These are phyloP conservation scores for Auanema freiburgensis DNA, from an alignment of 2,888 invertebrate genomes.

Conservation along the genomic window DNA sequence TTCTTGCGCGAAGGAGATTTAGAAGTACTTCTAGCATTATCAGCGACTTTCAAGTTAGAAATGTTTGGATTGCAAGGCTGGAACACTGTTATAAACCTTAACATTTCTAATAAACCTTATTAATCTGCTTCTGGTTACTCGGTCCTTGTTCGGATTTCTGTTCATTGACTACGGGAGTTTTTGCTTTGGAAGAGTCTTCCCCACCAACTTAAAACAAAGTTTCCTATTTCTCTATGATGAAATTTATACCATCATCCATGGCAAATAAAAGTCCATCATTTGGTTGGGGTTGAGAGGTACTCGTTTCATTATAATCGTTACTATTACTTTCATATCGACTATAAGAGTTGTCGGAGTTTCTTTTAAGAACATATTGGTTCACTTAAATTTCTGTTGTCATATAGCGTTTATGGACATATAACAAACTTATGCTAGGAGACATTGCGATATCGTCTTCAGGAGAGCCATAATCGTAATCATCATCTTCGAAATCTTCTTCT, in stretches of 20 bases:
- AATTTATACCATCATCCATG: conserved; percentile 43
- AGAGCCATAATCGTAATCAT: conserved; percentile 46
- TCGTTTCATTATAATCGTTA: conserved; percentile 2
- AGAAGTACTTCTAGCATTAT: conserved; percentile 21
- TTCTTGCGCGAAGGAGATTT: conserved; percentile 33
- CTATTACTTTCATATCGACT: background rate
- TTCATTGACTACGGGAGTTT: background rate
- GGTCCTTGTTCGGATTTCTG: background rate
- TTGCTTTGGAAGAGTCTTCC: background rate
- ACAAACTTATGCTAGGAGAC: conserved; percentile 29
- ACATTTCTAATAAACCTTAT: too few species aligned
- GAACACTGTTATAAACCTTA: background rate
- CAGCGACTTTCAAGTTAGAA: conserved; percentile 21
- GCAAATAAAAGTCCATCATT: conserved; percentile 29
- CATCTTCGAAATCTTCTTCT: conserved; percentile 52
- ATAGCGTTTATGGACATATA: background rate
- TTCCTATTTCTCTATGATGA: too few species aligned
- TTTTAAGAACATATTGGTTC: conserved; percentile 2
- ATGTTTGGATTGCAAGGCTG: conserved; percentile 25
- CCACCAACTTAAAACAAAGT: too few species aligned
- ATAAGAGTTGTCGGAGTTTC: conserved; percentile 4
- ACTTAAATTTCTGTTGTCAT: conserved; percentile 1
- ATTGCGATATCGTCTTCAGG: conserved; percentile 51
- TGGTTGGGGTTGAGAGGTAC: conserved; percentile 7
- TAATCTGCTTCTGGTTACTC: background rate